Evolutionary conservation across 2,888 invertebrate genomes (phyloP), one percentile per base, ranked within the genome.

Genomic region (Lithophane leautieri): DNA sequence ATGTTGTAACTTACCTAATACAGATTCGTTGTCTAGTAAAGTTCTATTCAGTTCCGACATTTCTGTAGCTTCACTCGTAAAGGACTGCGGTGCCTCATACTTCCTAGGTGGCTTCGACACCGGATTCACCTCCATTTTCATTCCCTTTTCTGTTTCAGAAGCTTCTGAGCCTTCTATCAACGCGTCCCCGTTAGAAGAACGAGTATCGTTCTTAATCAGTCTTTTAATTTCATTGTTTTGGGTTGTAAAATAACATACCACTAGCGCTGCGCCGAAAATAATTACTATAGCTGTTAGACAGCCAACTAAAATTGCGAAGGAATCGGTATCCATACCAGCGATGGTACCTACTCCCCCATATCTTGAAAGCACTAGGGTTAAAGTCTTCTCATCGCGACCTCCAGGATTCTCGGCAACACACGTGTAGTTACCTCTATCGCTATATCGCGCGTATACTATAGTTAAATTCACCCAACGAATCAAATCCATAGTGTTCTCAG

Each of bases 361-460:
- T 87, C 93, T 96, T 22, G 95, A 94, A n/a, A 97, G 88, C 9
- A 97, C 93, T 58, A 99, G 92, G 9, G 97, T 97, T 67, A 98
- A 95, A 86, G 98, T 98, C 72, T 97, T 97, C 90, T 98, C 98
- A 73, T 98, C 98, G 11, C 97, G 97, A 0, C 99, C 99, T 0
- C 98, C 99, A 0, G 97, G 97, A 92, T 98, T 99, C 89, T 97
- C 98, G 0, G 98, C 98, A 0, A 98, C 97, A 90, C 99, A 99
- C 2, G 97, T 97, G 92, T 98, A 98, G 79, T 97, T 97, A 0
- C 98, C 98, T 87, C 97, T 97, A 90, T 98, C 98, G 63, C 97
- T 97, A 25, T 97, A 95, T 19, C 97, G 93, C 0, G 97, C 97
- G 42, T 97, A 97, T 2, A 97, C 95, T 73, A 98, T 97, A 4